A percentile compares a stretch with the other conserved stretches of the same genome.
Conservation (phyloP, 2,113 vertebrate species). For the Podarcis raffonei region DNA sequence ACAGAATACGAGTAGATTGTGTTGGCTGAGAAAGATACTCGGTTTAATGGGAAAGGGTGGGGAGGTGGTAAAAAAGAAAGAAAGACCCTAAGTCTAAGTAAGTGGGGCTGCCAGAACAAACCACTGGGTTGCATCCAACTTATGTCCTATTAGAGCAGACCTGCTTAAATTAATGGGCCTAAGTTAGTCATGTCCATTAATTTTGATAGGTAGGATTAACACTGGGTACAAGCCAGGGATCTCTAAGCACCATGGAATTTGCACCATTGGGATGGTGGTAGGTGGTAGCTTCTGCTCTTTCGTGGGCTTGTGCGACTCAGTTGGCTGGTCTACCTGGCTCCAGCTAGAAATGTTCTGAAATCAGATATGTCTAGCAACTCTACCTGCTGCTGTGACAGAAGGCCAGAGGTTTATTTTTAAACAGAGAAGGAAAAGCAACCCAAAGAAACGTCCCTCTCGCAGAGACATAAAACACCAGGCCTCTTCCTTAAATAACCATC, state of each 20-base stretch:
- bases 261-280: not conserved
- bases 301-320: no score
- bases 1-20: not conserved
- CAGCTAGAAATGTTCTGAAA: not conserved
- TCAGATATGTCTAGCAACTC: not conserved
- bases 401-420: slow-evolving; percentile 5
- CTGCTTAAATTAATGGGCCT: no score
- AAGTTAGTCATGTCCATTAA: no score
- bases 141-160: no score
- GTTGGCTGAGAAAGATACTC: not conserved
- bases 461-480: not conserved
- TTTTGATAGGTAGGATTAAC: no score
- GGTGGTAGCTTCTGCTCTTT: not conserved
- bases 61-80: not conserved
- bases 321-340: not conserved
- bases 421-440: not conserved
- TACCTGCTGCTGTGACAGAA: not conserved
- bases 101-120: not conserved
- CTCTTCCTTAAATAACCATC: not conserved
- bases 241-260: not conserved
- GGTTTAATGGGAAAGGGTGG: no score
- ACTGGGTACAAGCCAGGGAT: not conserved
- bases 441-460: not conserved
- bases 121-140: no score
- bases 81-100: no score